Percentiles rank a stretch among this genome's conserved stretches.
phyloP scores from a whole-genome alignment of 2,888 invertebrate genomes.

The Heliothis peltigera region DNA sequence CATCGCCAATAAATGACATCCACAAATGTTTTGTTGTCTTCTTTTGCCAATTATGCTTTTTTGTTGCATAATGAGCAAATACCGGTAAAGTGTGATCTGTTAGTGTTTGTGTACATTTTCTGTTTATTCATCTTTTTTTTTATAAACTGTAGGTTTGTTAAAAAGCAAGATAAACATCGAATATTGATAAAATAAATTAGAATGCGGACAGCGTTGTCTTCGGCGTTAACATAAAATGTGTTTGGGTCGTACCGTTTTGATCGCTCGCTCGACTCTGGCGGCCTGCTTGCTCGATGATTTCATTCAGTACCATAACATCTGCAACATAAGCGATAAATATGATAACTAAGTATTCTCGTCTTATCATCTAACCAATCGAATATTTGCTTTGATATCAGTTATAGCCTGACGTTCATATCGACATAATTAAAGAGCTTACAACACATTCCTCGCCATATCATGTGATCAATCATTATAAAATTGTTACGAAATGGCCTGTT shows the following conservation, averaged over 20 bases:
- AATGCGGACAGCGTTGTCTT: constrained; percentile 71
- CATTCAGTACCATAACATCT: constrained; percentile 99
- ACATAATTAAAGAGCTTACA: no score
- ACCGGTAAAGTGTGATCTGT: constrained; percentile 75
- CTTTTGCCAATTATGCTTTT: constrained; percentile 88
- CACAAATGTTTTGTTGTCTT: constrained; percentile 71
- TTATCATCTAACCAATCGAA: background rate
- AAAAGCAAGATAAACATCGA: constrained; percentile 67
- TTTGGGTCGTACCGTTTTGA: constrained; percentile 93
- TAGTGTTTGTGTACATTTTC: constrained; percentile 60
- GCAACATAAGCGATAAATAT: constrained; percentile 68
- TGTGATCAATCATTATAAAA: no score
- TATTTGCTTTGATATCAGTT: no score
- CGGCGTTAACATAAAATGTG: constrained; percentile 64
- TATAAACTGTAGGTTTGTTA: constrained; percentile 51
- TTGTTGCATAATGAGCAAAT: constrained; percentile 89
- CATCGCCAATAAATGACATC: constrained; percentile 85
- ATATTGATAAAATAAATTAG: constrained; percentile 66
- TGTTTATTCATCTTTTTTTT: constrained; percentile 48
- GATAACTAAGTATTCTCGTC: background rate
- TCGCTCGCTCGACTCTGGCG: constrained; percentile 96
- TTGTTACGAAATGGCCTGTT: no score
- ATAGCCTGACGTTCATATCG: no score
- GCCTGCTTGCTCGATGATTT: constrained; percentile 98
- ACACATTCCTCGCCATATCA: no score